Evolutionary conservation across 2,888 invertebrate genomes (phyloP), one percentile per base, ranked within the genome.

Genomic region (Xanthia togata): DNA sequence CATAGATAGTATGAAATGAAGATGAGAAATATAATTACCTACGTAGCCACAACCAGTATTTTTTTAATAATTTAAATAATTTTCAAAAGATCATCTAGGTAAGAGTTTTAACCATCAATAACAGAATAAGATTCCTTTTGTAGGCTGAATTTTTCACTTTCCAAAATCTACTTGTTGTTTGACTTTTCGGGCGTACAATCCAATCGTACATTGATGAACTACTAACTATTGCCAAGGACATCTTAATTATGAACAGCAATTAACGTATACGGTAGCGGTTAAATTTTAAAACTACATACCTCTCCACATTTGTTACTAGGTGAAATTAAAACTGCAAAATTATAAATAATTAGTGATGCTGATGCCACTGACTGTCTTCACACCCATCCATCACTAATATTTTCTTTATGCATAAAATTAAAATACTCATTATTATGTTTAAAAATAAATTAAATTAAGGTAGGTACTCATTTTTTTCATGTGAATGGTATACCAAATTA

Each of bases 161-260:
- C 9, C 41, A 26, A 35, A 79, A 35, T 44, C 14, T 17, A 73
- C 9, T 44, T 53, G 23, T 1, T 47, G 4, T 59, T 73, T 59
- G 14, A 1, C 1, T 64, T 73, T 64, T 65, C 26, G 44, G 31
- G 31, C n/a, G 41, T 53, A 62, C 60, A 64, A 62, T 35, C 65
- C 60, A 64, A 62, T 35, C 65, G 26, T 41, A 59, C 73, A 65
- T 64, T 73, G 73, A 44, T 59, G 57, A 50, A 73, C 23, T 23
- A 26, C 73, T 67, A 55, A 73, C 11, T 63, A n/a, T 20, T 63
- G 31, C 38, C 70, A 83, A 81, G 84, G 81, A 63, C 79, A 55
- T 70, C 2, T 73, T 73, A 67, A 81, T 81, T 83, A 83, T n/a
- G 50, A 67, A 17, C 35, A 44, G 5, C n/a, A 55, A 75, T 75